These are phyloP conservation scores for Pomatostomus ruficeps DNA, from an alignment of 2,113 vertebrate species.

Conservation along the genomic window DNA sequence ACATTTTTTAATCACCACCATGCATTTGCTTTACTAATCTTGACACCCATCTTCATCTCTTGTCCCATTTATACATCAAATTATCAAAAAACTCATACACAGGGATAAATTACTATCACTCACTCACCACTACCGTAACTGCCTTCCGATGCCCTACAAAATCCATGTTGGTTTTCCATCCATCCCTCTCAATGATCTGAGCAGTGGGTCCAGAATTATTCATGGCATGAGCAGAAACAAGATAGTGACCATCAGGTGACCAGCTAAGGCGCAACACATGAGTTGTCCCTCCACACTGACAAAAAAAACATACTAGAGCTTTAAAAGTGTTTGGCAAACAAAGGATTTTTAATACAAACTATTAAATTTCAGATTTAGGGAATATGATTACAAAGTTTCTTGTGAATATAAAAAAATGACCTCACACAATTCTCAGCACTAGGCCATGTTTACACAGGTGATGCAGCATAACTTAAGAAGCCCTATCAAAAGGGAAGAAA, in stretches of 20 bases:
- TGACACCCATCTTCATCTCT: not conserved
- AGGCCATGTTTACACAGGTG: not conserved
- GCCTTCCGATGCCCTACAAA: conserved; percentile 98
- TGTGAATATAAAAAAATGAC: not conserved
- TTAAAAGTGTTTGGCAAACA: not conserved
- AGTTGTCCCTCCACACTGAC: conserved; percentile 94
- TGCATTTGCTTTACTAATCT: not conserved
- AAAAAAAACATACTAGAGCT: not conserved
- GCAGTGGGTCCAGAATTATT: conserved; percentile 98
- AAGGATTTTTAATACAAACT: not conserved
- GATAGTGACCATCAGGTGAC: conserved; percentile 97
- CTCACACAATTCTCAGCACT: not conserved
- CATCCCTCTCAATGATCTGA: conserved; percentile 96
- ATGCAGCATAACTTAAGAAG: not conserved
- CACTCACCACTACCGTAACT: conserved; percentile 94
- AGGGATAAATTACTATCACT: not conserved
- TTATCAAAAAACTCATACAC: not conserved
- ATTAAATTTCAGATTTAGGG: not conserved
- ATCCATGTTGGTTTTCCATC: conserved; percentile 99
- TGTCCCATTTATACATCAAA: not conserved
- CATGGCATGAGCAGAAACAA: conserved; percentile 98
- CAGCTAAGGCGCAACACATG: conserved; percentile 95
- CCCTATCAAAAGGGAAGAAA: not conserved
- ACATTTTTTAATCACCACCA: not conserved
- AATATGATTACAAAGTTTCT: not conserved